phyloP scores from a whole-genome alignment of 2,888 invertebrate species.

The Drosophila rellima region DNA sequence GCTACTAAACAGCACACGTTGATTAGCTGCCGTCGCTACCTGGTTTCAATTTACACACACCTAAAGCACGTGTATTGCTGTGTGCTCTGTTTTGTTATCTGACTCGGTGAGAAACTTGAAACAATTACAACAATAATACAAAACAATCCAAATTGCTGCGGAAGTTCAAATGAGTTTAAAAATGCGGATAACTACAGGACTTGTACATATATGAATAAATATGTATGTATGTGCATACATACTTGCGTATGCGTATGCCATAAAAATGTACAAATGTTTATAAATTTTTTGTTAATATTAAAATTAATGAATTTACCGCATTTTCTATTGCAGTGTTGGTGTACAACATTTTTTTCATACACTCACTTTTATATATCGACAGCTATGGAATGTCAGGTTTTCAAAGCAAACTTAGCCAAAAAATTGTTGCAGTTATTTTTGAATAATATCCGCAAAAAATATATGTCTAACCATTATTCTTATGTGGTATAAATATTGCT shows the following conservation, averaged over 20 bases:
- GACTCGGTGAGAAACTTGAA: constrained; percentile 59
- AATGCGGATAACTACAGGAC: constrained; percentile 37
- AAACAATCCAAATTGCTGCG: constrained; percentile 50
- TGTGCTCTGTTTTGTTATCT: constrained; percentile 18
- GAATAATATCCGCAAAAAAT: no score
- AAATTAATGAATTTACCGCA: background rate
- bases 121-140: constrained; percentile 60
- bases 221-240: background rate
- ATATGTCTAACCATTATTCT: no score
- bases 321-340: background rate
- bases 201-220: background rate
- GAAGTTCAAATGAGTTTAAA: constrained; percentile 78
- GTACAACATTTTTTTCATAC: no score
- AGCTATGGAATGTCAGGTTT: no score
- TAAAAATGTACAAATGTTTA: background rate
- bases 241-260: background rate
- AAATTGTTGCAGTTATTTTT: no score
- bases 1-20: constrained; percentile 31
- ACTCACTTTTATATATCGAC: no score
- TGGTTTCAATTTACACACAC: constrained; percentile 69
- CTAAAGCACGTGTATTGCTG: constrained; percentile 63
- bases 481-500: no score
- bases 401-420: no score
- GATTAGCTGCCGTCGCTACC: constrained; percentile 56
- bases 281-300: background rate